Conservation (phyloP, 2,113 vertebrate genomes). For the Alces alces region DNA sequence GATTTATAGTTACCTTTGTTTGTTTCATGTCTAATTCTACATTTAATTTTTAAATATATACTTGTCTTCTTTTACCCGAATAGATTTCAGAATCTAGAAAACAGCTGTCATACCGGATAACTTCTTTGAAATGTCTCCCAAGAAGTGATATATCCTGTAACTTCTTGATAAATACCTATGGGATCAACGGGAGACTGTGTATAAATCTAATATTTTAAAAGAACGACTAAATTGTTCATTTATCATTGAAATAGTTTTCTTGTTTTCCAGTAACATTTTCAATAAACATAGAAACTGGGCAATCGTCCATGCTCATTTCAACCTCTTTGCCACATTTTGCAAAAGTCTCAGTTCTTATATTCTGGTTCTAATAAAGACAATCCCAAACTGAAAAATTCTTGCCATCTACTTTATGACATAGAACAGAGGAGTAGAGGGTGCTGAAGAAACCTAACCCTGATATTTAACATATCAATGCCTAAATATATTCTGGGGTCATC, state of each 20-base stretch:
- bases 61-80: neutral
- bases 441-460: neutral
- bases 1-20: neutral
- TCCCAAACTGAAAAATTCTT: neutral
- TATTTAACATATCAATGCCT: neutral
- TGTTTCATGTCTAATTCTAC: neutral
- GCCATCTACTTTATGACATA: neutral
- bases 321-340: neutral
- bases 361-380: neutral
- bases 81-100: neutral
- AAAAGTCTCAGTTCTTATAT: neutral
- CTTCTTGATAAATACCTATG: neutral
- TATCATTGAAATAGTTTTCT: neutral
- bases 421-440: rapidly evolving
- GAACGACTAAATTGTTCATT: neutral
- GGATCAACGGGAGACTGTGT: neutral
- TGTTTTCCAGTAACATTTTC: neutral
- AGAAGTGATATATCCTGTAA: neutral
- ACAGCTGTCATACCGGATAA: neutral
- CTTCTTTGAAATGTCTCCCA: neutral
- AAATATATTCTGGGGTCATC: neutral
- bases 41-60: neutral
- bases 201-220: neutral
- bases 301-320: neutral
- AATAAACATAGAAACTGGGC: neutral